Percentiles rank a stretch among this genome's conserved stretches.
Evolutionary conservation across 2,888 invertebrate species (phyloP).

Genomic region (Plebejus melissa): DNA sequence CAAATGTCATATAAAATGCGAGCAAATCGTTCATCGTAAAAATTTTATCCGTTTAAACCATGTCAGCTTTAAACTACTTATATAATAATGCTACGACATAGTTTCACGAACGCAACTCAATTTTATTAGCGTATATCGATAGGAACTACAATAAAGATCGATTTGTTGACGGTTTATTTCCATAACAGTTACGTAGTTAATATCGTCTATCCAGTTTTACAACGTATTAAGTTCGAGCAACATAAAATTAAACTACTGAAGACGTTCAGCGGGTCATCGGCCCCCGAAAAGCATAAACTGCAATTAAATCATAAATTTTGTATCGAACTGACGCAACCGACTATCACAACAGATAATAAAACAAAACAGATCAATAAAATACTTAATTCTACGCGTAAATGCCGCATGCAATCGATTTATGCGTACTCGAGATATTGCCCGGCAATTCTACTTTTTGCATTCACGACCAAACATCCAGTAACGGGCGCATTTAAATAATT

Average conservation of each 20-base stretch:
- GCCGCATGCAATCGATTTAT: conserved; percentile 60
- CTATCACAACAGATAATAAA: conserved; percentile 75
- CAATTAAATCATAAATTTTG: conserved; percentile 78
- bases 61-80: neutral
- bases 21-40: neutral
- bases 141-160: neutral
- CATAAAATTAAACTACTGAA: conserved; percentile 23
- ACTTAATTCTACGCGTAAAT: conserved; percentile 51
- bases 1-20: neutral
- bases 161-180: conserved; percentile 1
- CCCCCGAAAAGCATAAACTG: conserved; percentile 52
- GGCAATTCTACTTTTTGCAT: conserved; percentile 42
- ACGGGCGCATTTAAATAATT: conserved; percentile 46
- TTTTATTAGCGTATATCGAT: conserved; percentile 5
- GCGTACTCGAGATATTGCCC: conserved; percentile 32
- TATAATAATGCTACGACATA: conserved; percentile 2
- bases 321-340: conserved; percentile 70
- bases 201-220: conserved; percentile 18
- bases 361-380: conserved; percentile 63
- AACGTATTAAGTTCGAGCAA: conserved; percentile 8
- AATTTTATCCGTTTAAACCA: neutral
- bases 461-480: conserved; percentile 42
- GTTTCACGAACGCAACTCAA: neutral
- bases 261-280: conserved; percentile 44
- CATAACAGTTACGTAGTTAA: neutral